Base-by-base conservation (phyloP, 2,888 invertebrate species). In the Megastigmus dorsalis region DNA sequence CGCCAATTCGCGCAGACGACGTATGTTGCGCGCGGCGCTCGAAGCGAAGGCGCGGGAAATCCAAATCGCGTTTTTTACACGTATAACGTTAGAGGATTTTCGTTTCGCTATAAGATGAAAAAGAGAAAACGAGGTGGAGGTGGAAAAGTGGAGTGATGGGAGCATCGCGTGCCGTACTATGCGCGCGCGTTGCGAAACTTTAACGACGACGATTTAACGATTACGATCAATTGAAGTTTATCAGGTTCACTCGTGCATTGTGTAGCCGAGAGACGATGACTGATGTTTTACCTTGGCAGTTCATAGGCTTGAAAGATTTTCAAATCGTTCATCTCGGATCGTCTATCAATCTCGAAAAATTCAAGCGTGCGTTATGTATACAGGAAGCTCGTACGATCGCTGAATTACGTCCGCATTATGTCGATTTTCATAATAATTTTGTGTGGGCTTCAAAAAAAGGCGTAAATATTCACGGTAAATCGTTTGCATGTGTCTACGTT, bases 191-290 rank as follows among this genome's bases (percentile, higher is more conserved):
- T 75, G 60, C 48, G 43, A 70, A 70, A 75, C 60, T 52, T 63
- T 33, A 50, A 45, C 57, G 18, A 59, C 41, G 59, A 69, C 59
- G 59, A 65, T 50, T n/a, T n/a, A n/a, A n/a, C 65, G 59, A 50
- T 74, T 54, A 65, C 41, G 69, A 65, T 66, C 73, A 76, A 76
- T 76, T 76, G 60, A 74, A 30, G 52, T 69, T 74, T 76, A 76
- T 74, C 76, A 70, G 63, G 52, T 63, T 54, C 30, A 36, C 30
- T 52, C 38, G 52, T 13, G 28, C 15, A 26, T 33, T 26, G 30
- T 48, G n/a, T 23, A 48, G 6, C 6, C 7, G 15, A 43, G 43
- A 36, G 52, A n/a, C n/a, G n/a, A 60, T 69, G 59, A 36, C 13
- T n/a, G n/a, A n/a, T 57, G 45, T 57, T 43, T 48, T 52, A 41